phyloP scores from a whole-genome alignment of 2,113 vertebrate species.

The Tachysurus fulvidraco region DNA sequence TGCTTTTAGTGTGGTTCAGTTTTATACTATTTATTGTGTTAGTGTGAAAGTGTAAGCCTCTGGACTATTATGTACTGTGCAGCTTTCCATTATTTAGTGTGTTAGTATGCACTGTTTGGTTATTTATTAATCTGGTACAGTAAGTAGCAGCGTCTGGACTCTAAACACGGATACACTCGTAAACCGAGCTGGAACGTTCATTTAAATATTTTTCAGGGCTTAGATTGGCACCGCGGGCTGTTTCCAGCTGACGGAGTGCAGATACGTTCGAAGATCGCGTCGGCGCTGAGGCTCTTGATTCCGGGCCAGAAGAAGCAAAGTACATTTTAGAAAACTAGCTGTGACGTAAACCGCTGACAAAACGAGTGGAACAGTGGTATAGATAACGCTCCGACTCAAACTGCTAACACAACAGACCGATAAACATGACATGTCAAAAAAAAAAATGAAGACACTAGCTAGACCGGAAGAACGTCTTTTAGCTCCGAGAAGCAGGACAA shows the following conservation, averaged over 20 bases:
- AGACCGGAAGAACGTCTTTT: slow-evolving; percentile 9
- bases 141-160: not conserved
- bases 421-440: not conserved
- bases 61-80: not conserved
- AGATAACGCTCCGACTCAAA: not conserved
- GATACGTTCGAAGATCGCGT: not conserved
- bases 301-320: not conserved
- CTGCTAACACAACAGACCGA: too few species aligned
- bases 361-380: not conserved
- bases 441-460: not conserved
- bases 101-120: not conserved
- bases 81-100: not conserved
- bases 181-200: not conserved
- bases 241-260: not conserved
- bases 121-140: not conserved
- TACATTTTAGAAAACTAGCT: not conserved
- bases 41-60: not conserved
- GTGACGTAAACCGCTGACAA: not conserved
- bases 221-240: not conserved
- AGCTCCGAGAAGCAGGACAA: not conserved
- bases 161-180: not conserved
- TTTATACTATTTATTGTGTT: not conserved
- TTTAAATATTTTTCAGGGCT: not conserved
- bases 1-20: not conserved
- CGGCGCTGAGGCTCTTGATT: not conserved